These are phyloP conservation scores for Brachionus angularis DNA, from an alignment of 1,140 invertebrate species.

Conservation along the genomic window DNA sequence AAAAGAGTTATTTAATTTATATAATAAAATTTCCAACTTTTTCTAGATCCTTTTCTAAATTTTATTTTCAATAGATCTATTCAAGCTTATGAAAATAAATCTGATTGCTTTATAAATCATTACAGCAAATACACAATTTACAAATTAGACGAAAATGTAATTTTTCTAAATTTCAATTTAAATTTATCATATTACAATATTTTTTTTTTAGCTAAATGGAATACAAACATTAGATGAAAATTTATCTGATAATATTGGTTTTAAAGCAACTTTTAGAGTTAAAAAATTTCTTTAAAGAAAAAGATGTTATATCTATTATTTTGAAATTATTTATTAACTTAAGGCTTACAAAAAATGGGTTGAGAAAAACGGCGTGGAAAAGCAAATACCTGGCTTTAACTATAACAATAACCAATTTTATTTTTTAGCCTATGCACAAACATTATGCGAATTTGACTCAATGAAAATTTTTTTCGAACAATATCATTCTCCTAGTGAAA, in stretches of 20 bases:
- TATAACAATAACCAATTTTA: constrained; percentile 8
- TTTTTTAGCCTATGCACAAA: constrained; percentile 10
- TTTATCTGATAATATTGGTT: constrained; percentile 18
- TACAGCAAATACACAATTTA: too few species aligned
- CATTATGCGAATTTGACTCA: not conserved
- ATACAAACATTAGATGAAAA: constrained; percentile 18
- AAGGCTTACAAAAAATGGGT: constrained; percentile 18
- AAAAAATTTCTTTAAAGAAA: not conserved
- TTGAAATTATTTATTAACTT: not conserved
- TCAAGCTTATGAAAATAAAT: too few species aligned
- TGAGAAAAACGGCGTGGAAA: not conserved
- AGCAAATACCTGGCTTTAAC: not conserved
- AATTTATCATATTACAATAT: too few species aligned
- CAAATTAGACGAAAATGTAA: too few species aligned
- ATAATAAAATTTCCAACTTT: too few species aligned
- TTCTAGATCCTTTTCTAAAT: too few species aligned
- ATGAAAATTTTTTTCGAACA: not conserved
- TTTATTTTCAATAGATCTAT: too few species aligned
- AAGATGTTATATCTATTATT: not conserved
- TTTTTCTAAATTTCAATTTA: too few species aligned
- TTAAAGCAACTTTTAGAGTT: not conserved
- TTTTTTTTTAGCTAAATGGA: constrained; percentile 1
- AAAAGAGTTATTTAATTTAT: too few species aligned
- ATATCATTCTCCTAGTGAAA: constrained; percentile 12
- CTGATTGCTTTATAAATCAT: too few species aligned